Percentiles rank a stretch among this genome's conserved stretches.
phyloP scores from a whole-genome alignment of 2,888 invertebrate genomes.

The Drosophila sordidula region DNA sequence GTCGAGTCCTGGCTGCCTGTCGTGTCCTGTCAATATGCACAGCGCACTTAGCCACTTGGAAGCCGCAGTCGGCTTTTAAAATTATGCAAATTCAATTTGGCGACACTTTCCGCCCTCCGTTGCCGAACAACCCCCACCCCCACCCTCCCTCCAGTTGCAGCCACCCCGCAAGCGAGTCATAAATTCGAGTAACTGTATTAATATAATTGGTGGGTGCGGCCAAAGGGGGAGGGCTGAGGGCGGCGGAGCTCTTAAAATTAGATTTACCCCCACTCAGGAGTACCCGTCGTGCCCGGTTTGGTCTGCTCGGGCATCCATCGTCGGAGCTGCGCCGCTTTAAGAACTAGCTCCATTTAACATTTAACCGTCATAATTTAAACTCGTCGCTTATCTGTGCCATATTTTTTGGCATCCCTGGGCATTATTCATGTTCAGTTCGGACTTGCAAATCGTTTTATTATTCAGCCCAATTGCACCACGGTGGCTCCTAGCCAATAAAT shows the following conservation, averaged over 20 bases:
- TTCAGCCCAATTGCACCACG: conserved; percentile 62
- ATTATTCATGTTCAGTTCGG: conserved; percentile 70
- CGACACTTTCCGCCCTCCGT: conserved; percentile 54
- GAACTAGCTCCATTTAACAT: conserved; percentile 53
- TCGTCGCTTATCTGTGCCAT: conserved; percentile 57
- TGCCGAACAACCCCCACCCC: background rate
- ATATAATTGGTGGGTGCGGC: conserved; percentile 71
- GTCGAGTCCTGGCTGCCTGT: conserved; percentile 13
- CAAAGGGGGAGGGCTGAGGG: conserved; percentile 14
- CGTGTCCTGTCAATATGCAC: conserved; percentile 67
- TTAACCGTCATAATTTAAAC: conserved; percentile 68
- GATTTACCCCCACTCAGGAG: conserved; percentile 61
- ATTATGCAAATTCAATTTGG: conserved; percentile 81
- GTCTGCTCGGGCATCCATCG: background rate
- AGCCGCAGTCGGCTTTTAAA: conserved; percentile 74
- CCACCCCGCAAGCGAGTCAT: conserved; percentile 49
- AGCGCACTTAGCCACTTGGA: conserved; percentile 72
- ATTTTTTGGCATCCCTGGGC: conserved; percentile 31
- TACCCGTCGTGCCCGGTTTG: no score
- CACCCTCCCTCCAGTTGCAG: background rate
- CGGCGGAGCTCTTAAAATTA: conserved; percentile 65
- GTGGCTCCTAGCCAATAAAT: conserved; percentile 67
- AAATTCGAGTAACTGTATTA: conserved; percentile 81
- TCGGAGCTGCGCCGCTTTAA: conserved; percentile 27
- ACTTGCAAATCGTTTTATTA: conserved; percentile 78